phyloP scores from a whole-genome alignment of 2,888 invertebrate species.

The Xestia xanthographa region DNA sequence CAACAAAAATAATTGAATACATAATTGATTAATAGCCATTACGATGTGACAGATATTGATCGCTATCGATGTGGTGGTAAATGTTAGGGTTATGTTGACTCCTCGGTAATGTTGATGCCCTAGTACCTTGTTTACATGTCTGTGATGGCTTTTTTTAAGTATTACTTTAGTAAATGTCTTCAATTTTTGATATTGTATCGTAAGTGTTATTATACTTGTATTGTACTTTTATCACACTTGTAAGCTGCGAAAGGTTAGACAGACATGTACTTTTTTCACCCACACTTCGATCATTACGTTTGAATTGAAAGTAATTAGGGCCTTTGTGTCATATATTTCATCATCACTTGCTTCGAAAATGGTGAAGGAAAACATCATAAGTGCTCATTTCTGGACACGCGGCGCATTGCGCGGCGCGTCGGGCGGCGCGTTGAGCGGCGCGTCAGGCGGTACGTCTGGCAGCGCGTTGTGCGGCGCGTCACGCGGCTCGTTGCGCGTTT shows the following conservation, averaged over 20 bases:
- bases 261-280: neutral
- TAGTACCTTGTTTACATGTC: slow-evolving; percentile 27
- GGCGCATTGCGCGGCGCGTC: no score
- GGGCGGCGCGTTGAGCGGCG: no score
- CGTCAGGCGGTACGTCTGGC: no score
- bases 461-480: no score
- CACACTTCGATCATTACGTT: neutral
- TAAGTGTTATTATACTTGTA: neutral
- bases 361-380: neutral
- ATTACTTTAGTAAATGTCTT: neutral
- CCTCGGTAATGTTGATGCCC: slow-evolving; percentile 35
- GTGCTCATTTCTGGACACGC: no score
- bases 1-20: slow-evolving; percentile 67
- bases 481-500: no score
- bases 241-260: no score
- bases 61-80: slow-evolving; percentile 51
- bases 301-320: neutral
- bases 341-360: neutral
- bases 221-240: neutral
- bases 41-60: slow-evolving; percentile 64
- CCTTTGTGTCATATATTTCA: neutral
- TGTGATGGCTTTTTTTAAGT: slow-evolving; percentile 27
- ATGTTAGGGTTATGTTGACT: slow-evolving; percentile 51
- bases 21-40: slow-evolving; percentile 65
- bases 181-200: neutral